phyloP scores from a whole-genome alignment of 2,797 vertebrate genomes.

The Tenualosa ilisha region DNA sequence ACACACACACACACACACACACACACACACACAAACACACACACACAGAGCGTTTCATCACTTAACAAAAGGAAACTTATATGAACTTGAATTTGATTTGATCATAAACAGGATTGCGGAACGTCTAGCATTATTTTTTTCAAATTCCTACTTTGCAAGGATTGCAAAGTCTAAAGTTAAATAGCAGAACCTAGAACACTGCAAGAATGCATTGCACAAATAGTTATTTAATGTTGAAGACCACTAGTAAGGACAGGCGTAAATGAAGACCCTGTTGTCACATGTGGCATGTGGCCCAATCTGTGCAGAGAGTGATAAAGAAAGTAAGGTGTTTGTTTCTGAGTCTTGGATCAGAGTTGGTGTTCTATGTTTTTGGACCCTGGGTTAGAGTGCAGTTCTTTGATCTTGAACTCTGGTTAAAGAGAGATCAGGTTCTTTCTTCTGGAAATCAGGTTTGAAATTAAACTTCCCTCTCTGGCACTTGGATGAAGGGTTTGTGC shows the following conservation, averaged over 20 bases:
- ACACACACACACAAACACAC: not conserved
- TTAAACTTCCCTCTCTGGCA: not conserved
- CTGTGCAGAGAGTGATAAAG: not conserved
- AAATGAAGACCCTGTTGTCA: not conserved
- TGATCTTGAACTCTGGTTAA: not conserved
- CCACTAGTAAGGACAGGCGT: not conserved
- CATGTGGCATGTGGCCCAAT: not conserved
- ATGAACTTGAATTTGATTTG: not conserved
- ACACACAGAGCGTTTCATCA: not conserved
- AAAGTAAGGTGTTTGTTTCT: not conserved
- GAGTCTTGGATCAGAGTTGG: not conserved
- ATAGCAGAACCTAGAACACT: not conserved
- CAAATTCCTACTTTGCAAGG: not conserved
- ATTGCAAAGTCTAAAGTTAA: not conserved
- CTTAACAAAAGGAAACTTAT: not conserved
- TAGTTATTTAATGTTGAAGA: not conserved
- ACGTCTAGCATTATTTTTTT: not conserved
- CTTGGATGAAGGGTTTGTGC: not conserved
- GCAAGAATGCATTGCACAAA: not conserved
- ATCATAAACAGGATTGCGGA: not conserved
- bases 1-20: not conserved
- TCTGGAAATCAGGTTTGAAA: not conserved
- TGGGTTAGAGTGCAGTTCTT: too few species aligned
- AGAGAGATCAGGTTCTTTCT: not conserved
- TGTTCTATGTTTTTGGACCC: not conserved